A percentile compares a stretch with the other conserved stretches of the same genome.
These are phyloP conservation scores for Harmothoe impar DNA, from an alignment of 2,888 invertebrate species.

Conservation along the genomic window DNA sequence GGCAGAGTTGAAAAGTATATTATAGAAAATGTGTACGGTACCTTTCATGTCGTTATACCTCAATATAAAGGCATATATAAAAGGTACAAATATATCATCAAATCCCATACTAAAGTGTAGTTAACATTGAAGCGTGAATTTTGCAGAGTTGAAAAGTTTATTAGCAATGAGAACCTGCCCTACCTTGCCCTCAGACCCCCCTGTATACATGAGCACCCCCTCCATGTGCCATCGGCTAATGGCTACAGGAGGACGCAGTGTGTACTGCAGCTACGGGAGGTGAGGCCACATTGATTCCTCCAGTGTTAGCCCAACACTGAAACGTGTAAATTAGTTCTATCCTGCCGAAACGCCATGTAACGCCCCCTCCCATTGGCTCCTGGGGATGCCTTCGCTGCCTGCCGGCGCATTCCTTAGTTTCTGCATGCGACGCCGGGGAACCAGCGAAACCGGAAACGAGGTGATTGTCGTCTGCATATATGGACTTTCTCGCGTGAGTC, in stretches of 20 bases:
- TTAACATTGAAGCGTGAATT: too few relatives aligned
- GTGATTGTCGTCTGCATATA: constrained; percentile 16
- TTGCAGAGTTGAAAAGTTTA: too few relatives aligned
- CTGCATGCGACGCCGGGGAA: not conserved
- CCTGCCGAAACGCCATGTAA: not conserved
- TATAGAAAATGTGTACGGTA: too few relatives aligned
- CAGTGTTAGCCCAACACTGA: not conserved
- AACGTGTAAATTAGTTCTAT: constrained; percentile 32
- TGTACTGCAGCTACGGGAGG: not conserved
- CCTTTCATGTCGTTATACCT: too few relatives aligned
- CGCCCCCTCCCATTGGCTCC: constrained; percentile 6
- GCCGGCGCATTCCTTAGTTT: not conserved
- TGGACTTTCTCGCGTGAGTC: not conserved
- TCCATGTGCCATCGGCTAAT: not conserved
- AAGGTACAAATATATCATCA: too few relatives aligned
- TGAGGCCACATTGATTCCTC: not conserved
- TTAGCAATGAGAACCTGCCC: too few relatives aligned
- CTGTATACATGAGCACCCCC: too few relatives aligned
- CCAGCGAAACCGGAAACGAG: not conserved
- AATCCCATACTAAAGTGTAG: too few relatives aligned
- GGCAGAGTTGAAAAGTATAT: too few relatives aligned
- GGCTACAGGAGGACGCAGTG: not conserved
- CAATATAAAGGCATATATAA: too few relatives aligned
- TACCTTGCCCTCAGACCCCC: too few relatives aligned
- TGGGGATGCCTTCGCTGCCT: not conserved